A percentile compares a stretch with the other conserved stretches of the same genome.
These are phyloP conservation scores for Drosophila insularis DNA, from an alignment of 1,140 invertebrate genomes.

Conservation along the genomic window DNA sequence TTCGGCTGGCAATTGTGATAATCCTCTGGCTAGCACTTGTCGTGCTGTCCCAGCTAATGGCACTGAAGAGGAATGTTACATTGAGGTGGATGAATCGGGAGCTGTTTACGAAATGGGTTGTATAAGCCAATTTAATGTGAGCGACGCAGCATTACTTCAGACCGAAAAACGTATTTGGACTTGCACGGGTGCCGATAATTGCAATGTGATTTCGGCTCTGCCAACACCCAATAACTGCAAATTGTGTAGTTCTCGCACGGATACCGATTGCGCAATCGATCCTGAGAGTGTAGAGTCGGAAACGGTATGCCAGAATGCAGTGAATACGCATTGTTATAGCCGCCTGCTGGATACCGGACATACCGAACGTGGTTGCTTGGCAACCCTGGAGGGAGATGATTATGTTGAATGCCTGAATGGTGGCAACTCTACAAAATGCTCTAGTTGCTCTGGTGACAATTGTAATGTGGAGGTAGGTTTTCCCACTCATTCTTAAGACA, in stretches of 20 bases:
- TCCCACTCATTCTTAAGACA: neutral
- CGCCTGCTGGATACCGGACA: slow-evolving; percentile 63
- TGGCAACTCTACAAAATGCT: slow-evolving; percentile 49
- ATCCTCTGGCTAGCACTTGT: slow-evolving; percentile 51
- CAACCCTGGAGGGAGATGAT: slow-evolving; percentile 54
- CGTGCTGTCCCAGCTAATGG: slow-evolving; percentile 49
- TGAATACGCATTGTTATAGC: slow-evolving; percentile 69
- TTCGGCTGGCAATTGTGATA: slow-evolving; percentile 52
- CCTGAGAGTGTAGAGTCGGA: slow-evolving; percentile 19
- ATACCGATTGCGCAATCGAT: slow-evolving; percentile 48
- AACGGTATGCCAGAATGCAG: slow-evolving; percentile 32
- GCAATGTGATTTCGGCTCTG: slow-evolving; percentile 55
- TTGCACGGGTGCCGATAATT: slow-evolving; percentile 64
- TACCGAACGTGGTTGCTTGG: slow-evolving; percentile 69
- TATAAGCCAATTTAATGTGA: slow-evolving; percentile 66
- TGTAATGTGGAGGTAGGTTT: slow-evolving; percentile 61
- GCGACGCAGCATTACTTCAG: slow-evolving; percentile 43
- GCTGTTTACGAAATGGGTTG: slow-evolving; percentile 58
- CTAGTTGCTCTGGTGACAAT: slow-evolving; percentile 43
- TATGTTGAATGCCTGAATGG: slow-evolving; percentile 49
- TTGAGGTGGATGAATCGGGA: slow-evolving; percentile 46
- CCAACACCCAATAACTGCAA: slow-evolving; percentile 43
- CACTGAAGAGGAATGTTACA: slow-evolving; percentile 60
- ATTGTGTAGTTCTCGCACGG: slow-evolving; percentile 68
- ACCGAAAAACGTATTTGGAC: slow-evolving; percentile 60